Evolutionary conservation across 2,113 vertebrate species (phyloP).

Genomic region (Menidia beryllina): DNA sequence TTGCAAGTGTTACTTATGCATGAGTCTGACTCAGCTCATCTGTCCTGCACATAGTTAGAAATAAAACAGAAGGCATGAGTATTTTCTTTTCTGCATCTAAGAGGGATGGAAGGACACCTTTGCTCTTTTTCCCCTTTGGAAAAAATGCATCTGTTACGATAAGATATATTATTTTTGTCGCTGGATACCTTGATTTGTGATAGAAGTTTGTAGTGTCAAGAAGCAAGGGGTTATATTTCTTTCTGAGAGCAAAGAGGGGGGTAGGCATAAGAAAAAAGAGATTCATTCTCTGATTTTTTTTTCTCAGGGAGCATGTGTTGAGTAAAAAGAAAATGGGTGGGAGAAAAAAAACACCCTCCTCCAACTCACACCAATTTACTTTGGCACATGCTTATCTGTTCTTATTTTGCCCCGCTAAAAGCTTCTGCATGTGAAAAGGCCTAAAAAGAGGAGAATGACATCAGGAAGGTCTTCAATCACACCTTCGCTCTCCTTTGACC

Average conservation of each 20-base stretch:
- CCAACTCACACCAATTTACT: neutral
- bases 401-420: neutral
- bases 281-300: conserved; percentile 42
- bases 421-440: neutral
- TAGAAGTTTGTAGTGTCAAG: conserved; percentile 8
- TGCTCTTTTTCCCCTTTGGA: conserved; percentile 9
- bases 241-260: conserved; percentile 5
- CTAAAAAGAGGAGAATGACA: neutral
- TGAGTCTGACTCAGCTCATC: conserved; percentile 68
- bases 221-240: neutral
- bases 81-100: conserved; percentile 36
- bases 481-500: neutral
- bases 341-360: conserved; percentile 11
- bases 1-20: conserved; percentile 86
- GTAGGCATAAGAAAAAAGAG: conserved; percentile 1
- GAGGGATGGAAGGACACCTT: conserved; percentile 59
- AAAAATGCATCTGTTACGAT: conserved; percentile 21
- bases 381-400: conserved; percentile 4
- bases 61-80: conserved; percentile 58
- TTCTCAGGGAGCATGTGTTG: conserved; percentile 58
- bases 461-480: conserved; percentile 11
- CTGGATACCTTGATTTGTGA: conserved; percentile 14
- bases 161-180: conserved; percentile 9
- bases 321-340: conserved; percentile 22
- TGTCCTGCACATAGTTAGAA: conserved; percentile 53